Evolutionary conservation across 2,113 vertebrate species (phyloP).

Genomic region (Trogon melanurus): DNA sequence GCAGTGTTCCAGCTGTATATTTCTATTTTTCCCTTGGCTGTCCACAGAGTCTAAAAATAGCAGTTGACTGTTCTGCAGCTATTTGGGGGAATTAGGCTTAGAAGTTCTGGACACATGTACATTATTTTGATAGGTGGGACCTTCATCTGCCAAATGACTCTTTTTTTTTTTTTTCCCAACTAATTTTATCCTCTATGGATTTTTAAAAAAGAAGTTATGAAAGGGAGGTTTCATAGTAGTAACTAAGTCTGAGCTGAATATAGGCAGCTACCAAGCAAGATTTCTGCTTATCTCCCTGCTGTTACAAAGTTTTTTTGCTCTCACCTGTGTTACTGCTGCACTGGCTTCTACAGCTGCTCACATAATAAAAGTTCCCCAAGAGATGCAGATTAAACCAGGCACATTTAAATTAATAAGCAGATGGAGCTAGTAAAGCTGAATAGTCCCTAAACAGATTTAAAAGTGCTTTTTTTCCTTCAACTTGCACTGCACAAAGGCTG

Average conservation of each 20-base stretch:
- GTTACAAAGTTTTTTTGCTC: not conserved
- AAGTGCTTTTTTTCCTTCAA: not conserved
- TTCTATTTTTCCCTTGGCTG: constrained; percentile 2
- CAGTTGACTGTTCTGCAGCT: not conserved
- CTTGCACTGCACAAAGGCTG: not conserved
- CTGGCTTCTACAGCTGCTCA: not conserved
- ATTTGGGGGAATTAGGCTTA: not conserved
- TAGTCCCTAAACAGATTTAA: not conserved
- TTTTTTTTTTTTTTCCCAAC: not conserved
- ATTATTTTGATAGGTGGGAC: constrained; percentile 41
- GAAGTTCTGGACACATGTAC: not conserved
- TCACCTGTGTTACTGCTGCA: not conserved
- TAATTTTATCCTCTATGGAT: not conserved
- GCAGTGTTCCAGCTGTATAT: not conserved
- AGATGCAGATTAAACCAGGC: not conserved
- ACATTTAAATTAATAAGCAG: not conserved
- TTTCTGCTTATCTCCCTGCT: not conserved
- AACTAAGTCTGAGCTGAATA: not conserved
- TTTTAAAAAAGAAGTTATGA: not conserved
- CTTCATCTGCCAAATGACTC: not conserved
- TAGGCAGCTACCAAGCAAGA: not conserved
- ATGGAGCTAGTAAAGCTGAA: not conserved
- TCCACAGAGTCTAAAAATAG: constrained; percentile 15
- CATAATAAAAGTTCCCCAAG: not conserved
- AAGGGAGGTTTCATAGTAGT: not conserved